Base-by-base conservation (phyloP, 1,140 invertebrate species). In the Elysia chlorotica region DNA sequence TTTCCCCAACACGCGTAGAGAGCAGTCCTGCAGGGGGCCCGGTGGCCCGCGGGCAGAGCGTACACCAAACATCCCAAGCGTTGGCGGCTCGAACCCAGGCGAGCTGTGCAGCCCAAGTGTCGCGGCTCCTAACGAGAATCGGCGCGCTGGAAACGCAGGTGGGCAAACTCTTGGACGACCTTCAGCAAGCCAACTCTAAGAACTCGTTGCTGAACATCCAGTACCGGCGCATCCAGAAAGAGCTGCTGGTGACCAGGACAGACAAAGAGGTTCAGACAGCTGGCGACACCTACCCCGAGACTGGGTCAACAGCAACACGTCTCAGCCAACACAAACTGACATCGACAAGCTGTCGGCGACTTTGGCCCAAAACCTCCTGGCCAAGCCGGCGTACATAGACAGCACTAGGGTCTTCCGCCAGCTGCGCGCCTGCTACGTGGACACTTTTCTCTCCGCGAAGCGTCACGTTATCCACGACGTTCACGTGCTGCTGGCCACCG, bases 401-500 rank as follows among this genome's bases (percentile, higher is more conserved):
- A 76, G 77, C 4, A 78, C 80, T 53, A 71, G 74, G 25, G 81
- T 84, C 37, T 86, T 85, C 68, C 57, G 30, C 28, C 74, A 80
- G 2, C 68, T 85, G 0, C 76, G 78, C 36, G 71, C 76, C 2
- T 85, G 80, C 54, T 83, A 84, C 56, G 83, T 83, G 23, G 80
- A 37, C 81, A 80, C 35, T 71, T 78, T 17, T 48, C 3, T 36
- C 35, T 38, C 31, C 19, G 74, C 77, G 65, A 72, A 77, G 21
- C 76, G 63, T 6, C 75, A 80, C 25, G 79, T 68, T 53, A 78
- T 80, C 61, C 78, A 84, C 41, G 83, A 85, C 70, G 80, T 85
- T 2, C 83, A 86, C 66, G 84, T 86, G 83, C 77, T 86, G 0
- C 65, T 85, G n/a, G 83, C 85, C 19, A 85, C 83, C 10, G 77